Evolutionary conservation across 2,797 vertebrate genomes (phyloP).

Genomic region (Aplochiton taeniatus): DNA sequence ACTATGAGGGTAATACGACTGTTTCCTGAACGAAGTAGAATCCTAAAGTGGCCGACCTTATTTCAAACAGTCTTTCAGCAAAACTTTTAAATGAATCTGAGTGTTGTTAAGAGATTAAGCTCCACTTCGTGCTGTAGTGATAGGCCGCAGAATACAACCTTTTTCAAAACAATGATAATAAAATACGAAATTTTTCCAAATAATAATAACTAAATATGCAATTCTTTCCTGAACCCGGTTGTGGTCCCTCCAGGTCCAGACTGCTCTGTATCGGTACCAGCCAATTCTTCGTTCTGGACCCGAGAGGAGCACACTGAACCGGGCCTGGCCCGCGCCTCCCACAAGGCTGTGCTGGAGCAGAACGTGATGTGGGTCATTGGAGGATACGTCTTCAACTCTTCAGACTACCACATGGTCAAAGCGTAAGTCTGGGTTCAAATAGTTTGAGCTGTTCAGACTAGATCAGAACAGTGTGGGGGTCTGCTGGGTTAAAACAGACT

Average conservation of each 20-base stretch:
- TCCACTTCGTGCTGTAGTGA: background rate
- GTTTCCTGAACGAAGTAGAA: too few species aligned
- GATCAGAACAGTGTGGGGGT: too few species aligned
- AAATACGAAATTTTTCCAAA: too few species aligned
- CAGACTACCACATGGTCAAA: slow-evolving; percentile 91
- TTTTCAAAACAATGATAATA: too few species aligned
- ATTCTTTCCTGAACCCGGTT: background rate
- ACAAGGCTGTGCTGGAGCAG: slow-evolving; percentile 87
- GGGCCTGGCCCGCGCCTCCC: slow-evolving; percentile 87
- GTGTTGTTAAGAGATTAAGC: background rate
- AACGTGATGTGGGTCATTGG: slow-evolving; percentile 94
- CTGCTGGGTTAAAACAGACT: too few species aligned
- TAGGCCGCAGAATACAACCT: too few species aligned
- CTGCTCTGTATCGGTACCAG: slow-evolving; percentile 87
- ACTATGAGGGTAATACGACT: too few species aligned
- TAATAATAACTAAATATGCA: too few species aligned
- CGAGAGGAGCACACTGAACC: slow-evolving; percentile 78
- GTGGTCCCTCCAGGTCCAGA: slow-evolving; percentile 79
- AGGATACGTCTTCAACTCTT: slow-evolving; percentile 95
- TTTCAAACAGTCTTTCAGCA: background rate
- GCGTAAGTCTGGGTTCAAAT: slow-evolving; percentile 85
- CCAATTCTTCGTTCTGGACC: slow-evolving; percentile 90
- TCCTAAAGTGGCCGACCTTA: too few species aligned
- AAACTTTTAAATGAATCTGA: background rate
- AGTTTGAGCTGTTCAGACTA: too few species aligned